Conservation (phyloP, 1,140 invertebrate genomes). For the Campodea augens region DNA sequence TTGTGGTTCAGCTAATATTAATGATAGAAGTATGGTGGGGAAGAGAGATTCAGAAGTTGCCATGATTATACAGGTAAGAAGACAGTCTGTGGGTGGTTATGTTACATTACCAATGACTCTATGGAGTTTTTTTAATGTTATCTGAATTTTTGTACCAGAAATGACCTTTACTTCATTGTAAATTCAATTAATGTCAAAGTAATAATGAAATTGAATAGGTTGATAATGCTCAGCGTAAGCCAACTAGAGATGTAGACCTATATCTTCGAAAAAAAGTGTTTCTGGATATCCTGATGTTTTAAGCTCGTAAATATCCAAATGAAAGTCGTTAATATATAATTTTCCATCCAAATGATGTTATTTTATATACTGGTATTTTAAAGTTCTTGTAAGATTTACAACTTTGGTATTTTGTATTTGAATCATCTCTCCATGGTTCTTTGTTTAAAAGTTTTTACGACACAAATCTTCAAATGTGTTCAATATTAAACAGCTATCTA, state of each 20-base stretch:
- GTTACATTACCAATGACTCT: background rate
- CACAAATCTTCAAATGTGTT: no score
- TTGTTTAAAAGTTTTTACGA: no score
- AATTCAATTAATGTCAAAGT: constrained; percentile 6
- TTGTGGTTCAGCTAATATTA: constrained; percentile 95
- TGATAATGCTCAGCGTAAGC: background rate
- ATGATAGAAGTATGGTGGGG: constrained; percentile 82
- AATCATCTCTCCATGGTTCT: no score
- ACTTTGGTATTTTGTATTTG: no score
- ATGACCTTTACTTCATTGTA: constrained; percentile 4
- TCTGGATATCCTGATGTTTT: no score
- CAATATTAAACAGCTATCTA: no score
- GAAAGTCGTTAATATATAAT: no score
- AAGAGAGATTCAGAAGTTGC: constrained; percentile 92
- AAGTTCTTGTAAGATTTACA: no score
- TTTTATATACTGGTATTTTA: no score
- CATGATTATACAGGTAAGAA: constrained; percentile 46
- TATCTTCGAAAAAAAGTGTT: no score
- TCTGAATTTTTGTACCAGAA: constrained; percentile 9
- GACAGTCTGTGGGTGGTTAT: background rate
- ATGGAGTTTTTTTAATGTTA: constrained; percentile 6
- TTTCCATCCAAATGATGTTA: no score
- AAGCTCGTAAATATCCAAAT: no score
- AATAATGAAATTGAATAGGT: constrained; percentile 6
- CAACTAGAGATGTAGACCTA: background rate